Conservation (phyloP, 2,888 invertebrate genomes). For the Agonopterix alstromeriana region DNA sequence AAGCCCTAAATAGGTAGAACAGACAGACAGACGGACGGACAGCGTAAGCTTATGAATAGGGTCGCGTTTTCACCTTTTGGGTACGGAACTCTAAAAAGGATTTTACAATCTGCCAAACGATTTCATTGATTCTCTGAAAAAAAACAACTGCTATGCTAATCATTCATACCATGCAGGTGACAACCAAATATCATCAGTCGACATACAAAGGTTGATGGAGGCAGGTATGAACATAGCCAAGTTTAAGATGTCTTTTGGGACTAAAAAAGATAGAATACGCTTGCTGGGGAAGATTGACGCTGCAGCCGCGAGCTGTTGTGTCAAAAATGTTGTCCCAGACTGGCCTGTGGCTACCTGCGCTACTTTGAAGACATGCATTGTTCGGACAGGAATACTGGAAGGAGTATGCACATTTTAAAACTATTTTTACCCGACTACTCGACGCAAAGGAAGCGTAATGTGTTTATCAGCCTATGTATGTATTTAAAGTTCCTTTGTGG, state of each 20-base stretch:
- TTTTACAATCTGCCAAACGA: no score
- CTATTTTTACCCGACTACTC: no score
- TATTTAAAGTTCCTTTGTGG: no score
- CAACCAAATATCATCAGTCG: slow-evolving; percentile 29
- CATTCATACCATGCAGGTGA: not conserved
- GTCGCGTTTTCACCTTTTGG: no score
- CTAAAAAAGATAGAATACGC: slow-evolving; percentile 36
- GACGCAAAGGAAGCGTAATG: no score
- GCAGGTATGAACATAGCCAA: slow-evolving; percentile 64
- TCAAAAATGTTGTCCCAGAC: slow-evolving; percentile 66
- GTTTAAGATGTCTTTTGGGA: slow-evolving; percentile 35
- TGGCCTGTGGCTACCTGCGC: slow-evolving; percentile 87
- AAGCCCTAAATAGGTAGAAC: no score
- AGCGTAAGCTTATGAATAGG: no score
- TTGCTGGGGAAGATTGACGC: slow-evolving; percentile 42
- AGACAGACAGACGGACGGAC: no score
- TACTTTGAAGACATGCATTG: slow-evolving; percentile 90
- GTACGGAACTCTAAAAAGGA: no score
- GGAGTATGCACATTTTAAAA: slow-evolving; percentile 15
- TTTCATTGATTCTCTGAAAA: no score
- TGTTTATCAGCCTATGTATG: no score
- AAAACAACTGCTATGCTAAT: no score
- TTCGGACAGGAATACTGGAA: slow-evolving; percentile 79
- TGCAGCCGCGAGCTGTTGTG: slow-evolving; percentile 66
- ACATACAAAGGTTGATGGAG: slow-evolving; percentile 63